Percentiles rank a stretch among this genome's conserved stretches.
These are phyloP conservation scores for Himalopsyche anomala DNA, from an alignment of 2,888 invertebrate species.

Conservation along the genomic window DNA sequence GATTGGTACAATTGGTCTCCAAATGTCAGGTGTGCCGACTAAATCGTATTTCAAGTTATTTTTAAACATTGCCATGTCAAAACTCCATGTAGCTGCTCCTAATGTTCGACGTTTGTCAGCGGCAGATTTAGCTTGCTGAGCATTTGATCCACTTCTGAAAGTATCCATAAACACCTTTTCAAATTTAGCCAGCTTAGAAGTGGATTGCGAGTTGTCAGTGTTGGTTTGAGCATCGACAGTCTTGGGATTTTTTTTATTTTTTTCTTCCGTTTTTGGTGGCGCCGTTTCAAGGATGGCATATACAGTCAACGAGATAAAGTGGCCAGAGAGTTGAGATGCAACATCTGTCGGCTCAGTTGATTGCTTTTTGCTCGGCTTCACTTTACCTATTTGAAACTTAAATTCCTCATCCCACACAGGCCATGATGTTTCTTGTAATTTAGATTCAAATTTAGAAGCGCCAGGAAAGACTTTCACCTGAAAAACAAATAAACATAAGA, in stretches of 20 bases:
- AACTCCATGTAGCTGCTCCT: conserved; percentile 83
- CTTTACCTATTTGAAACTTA: conserved; percentile 80
- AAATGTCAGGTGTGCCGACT: conserved; percentile 82
- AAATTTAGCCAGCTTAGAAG: conserved; percentile 75
- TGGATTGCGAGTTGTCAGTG: conserved; percentile 74
- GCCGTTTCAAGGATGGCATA: conserved; percentile 82
- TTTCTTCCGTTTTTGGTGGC: conserved; percentile 69
- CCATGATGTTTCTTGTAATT: conserved; percentile 85
- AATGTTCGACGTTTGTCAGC: conserved; percentile 81
- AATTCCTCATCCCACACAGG: conserved; percentile 89
- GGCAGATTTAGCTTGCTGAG: conserved; percentile 46
- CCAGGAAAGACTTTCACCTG: conserved; percentile 88
- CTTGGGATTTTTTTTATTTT: conserved; percentile 68
- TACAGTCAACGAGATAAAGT: conserved; percentile 82
- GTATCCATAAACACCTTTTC: conserved; percentile 74
- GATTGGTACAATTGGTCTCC: conserved; percentile 82
- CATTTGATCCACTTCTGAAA: conserved; percentile 73
- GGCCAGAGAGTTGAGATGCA: conserved; percentile 80
- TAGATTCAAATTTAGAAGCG: conserved; percentile 85
- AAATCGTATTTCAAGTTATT: conserved; percentile 79
- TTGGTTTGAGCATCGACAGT: conserved; percentile 66
- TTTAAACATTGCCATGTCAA: conserved; percentile 80
- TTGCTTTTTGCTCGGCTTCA: conserved; percentile 74
- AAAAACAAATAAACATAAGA: conserved; percentile 67
- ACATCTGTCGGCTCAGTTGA: conserved; percentile 75